These are phyloP conservation scores for Cherax destructor DNA, from an alignment of 1,140 invertebrate genomes.

Conservation along the genomic window DNA sequence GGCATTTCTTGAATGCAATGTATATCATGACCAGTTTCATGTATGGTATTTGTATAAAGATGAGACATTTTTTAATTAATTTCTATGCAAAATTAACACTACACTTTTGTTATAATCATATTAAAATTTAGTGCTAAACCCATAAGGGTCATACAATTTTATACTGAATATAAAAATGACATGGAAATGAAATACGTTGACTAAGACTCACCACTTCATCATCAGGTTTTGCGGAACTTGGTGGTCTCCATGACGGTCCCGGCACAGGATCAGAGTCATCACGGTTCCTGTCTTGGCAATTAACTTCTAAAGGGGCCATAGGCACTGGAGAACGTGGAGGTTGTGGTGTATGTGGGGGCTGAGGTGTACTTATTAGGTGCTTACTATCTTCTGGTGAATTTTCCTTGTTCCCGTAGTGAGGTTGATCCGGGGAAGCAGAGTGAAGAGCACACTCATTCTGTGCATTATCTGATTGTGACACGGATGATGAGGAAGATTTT, in stretches of 20 bases:
- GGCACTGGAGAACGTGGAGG: slow-evolving; percentile 54
- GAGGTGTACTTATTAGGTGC: slow-evolving; percentile 60
- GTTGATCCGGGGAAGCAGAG: slow-evolving; percentile 64
- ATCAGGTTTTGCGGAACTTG: slow-evolving; percentile 29
- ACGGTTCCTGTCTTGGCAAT: slow-evolving; percentile 56
- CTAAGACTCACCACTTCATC: slow-evolving; percentile 58
- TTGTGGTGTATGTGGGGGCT: slow-evolving; percentile 64
- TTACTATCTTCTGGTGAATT: slow-evolving; percentile 64
- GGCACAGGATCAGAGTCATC: slow-evolving; percentile 67
- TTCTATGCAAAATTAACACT: no score
- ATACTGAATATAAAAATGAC: no score
- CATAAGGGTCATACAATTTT: no score
- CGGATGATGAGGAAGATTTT: slow-evolving; percentile 69
- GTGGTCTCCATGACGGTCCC: slow-evolving; percentile 66
- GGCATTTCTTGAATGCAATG: not conserved
- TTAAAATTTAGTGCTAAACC: no score
- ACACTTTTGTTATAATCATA: no score
- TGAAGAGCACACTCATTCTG: slow-evolving; percentile 60
- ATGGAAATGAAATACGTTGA: not conserved
- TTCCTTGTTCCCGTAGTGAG: slow-evolving; percentile 58
- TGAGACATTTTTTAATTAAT: not conserved
- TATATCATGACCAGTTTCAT: not conserved
- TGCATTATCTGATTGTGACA: slow-evolving; percentile 69
- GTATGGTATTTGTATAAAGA: not conserved
- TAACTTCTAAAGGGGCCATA: slow-evolving; percentile 33